Conservation (phyloP, 2,888 invertebrate genomes). For the Torymus tubicola region DNA sequence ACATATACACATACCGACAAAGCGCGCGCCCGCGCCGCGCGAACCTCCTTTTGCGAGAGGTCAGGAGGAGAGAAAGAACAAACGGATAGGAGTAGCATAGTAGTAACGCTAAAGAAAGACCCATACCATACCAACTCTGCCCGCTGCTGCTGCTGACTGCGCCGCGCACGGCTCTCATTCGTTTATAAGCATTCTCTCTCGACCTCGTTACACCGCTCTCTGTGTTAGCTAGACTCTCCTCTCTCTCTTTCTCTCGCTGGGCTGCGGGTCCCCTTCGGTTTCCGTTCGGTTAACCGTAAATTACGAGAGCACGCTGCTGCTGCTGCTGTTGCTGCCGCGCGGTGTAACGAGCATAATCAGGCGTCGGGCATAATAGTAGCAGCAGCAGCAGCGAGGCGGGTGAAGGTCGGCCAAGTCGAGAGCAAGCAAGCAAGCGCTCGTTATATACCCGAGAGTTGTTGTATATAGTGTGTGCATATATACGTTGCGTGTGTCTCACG, state of each 20-base stretch:
- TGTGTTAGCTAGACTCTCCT: background rate
- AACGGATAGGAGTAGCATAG: too few relatives aligned
- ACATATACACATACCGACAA: too few relatives aligned
- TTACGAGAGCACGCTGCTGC: slow-evolving; percentile 65
- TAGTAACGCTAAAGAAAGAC: too few relatives aligned
- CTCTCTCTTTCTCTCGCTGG: background rate
- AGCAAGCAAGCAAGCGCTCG: slow-evolving; percentile 58
- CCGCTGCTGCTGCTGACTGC: too few relatives aligned
- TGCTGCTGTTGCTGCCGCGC: slow-evolving; percentile 59
- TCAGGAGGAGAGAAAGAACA: too few relatives aligned
- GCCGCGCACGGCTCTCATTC: background rate
- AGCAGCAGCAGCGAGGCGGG: slow-evolving; percentile 61
- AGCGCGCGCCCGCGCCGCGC: too few relatives aligned
- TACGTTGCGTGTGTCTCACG: background rate
- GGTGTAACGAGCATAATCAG: slow-evolving; percentile 73
- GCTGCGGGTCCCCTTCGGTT: slow-evolving; percentile 68
- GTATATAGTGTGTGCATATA: background rate
- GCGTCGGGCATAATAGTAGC: slow-evolving; percentile 65
- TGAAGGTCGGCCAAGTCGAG: slow-evolving; percentile 73
- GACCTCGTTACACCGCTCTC: slow-evolving; percentile 53
- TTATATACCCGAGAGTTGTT: slow-evolving; percentile 7
- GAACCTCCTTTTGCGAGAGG: too few relatives aligned
- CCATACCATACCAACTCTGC: too few relatives aligned
- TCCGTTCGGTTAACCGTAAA: slow-evolving; percentile 75
- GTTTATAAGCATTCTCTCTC: slow-evolving; percentile 24